Base-by-base conservation (phyloP, 1,140 invertebrate species). In the Sogatella furcifera region DNA sequence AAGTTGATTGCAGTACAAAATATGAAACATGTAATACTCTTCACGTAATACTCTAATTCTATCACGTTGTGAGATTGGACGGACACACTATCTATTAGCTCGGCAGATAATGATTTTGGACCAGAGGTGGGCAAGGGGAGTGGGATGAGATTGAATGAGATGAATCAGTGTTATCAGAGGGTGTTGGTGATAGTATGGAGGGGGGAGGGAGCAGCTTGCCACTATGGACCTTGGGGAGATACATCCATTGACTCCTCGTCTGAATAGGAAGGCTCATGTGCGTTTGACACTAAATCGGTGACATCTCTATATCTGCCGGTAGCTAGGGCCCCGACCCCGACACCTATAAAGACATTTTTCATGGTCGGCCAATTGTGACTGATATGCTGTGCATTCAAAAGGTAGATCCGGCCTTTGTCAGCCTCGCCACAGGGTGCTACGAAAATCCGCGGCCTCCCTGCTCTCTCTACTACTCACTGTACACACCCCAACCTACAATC, bases 341-440 rank as follows among this genome's bases (percentile, higher is more conserved):
- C 41, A 54, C 59, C 49, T 60, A 60, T 60, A 60, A 60, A 60
- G 59, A 52, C 59, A 60, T 60, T 60, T 60, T 60, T 60, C 59
- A 60, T 60, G 59, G 59, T 60, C 59, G 49, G 46, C 44, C 38
- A 59, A 31, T 52, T 52, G 57, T 59, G 57, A 59, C 46, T 60
- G 59, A 60, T 60, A 60, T 38, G 34, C 49, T 38, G 54, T 15
- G 11, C 43, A 38, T 34, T 34, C 31, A 52, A 60, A 60, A 60
- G 59, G 59, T 60, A 60, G 54, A 60, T 60, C 59, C 59, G 13
- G 10, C 22, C 38, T 28, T 60, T 60, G 59, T 60, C 46, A 49
- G 21, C 34, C 21, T 15, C 46, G 21, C 46, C 46, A 49, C 46
- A 49, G 46, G 46, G 46, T 49, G 46, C 21, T 11, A 4, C 46